phyloP scores from a whole-genome alignment of 1,140 invertebrate species.

The Saccostrea cuccullata region DNA sequence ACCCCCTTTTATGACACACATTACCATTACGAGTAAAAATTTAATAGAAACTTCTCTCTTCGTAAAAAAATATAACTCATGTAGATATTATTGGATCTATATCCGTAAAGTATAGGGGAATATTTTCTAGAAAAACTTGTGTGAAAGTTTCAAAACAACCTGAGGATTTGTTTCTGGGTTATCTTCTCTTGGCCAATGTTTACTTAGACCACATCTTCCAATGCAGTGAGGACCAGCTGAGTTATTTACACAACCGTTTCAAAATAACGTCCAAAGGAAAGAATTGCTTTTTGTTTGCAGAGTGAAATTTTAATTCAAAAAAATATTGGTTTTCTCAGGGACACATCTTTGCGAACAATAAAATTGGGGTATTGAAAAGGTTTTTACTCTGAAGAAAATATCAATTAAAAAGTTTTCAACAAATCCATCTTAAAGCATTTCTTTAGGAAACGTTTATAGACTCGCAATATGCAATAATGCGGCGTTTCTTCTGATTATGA shows the following conservation, averaged over 20 bases:
- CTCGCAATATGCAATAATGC: background rate
- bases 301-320: slow-evolving; percentile 37
- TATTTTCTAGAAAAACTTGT: background rate
- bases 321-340: slow-evolving; percentile 27
- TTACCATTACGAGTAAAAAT: background rate
- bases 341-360: slow-evolving; percentile 6
- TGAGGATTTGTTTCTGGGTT: background rate
- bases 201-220: slow-evolving; percentile 11
- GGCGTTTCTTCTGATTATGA: background rate
- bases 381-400: background rate
- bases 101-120: background rate
- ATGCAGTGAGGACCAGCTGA: slow-evolving; percentile 28
- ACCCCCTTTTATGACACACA: slow-evolving; percentile 27
- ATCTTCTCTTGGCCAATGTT: slow-evolving; percentile 19
- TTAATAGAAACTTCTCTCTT: background rate
- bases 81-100: background rate
- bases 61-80: background rate
- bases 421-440: background rate
- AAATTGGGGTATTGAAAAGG: slow-evolving; percentile 13
- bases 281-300: slow-evolving; percentile 22
- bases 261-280: slow-evolving; percentile 34
- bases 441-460: background rate
- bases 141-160: background rate
- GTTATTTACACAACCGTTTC: slow-evolving; percentile 34
- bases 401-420: slow-evolving; percentile 22